Percentiles rank a stretch among this genome's conserved stretches.
Conservation (phyloP, 2,797 vertebrate species). For the Adrianichthys oophorus region DNA sequence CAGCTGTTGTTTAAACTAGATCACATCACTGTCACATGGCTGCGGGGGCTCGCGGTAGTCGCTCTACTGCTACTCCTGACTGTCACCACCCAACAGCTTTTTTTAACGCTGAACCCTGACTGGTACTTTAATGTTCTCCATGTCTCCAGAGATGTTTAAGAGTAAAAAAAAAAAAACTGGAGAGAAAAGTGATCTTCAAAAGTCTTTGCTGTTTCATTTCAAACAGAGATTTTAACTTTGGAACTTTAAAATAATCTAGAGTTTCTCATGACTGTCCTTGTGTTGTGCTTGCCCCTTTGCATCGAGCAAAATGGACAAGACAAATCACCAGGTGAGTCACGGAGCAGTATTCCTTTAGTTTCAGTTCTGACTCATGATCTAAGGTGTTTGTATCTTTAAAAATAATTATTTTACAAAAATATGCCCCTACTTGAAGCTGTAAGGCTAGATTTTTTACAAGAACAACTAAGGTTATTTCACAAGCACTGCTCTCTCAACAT, state of each 20-base stretch:
- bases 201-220: slow-evolving; percentile 35
- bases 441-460: too few species aligned
- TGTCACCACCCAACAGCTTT: slow-evolving; percentile 68
- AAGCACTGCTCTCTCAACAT: too few species aligned
- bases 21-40: slow-evolving; percentile 85
- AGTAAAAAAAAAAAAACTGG: slow-evolving; percentile 10
- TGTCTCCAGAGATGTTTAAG: slow-evolving; percentile 50
- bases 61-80: slow-evolving; percentile 74
- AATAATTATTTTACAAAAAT: slow-evolving; percentile 32
- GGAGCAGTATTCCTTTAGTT: slow-evolving; percentile 5
- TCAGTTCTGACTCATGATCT: slow-evolving; percentile 33
- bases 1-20: slow-evolving; percentile 96
- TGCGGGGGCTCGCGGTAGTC: slow-evolving; percentile 82
- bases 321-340: not conserved
- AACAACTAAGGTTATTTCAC: too few species aligned
- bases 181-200: slow-evolving; percentile 42
- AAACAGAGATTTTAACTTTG: too few species aligned
- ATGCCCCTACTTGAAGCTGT: slow-evolving; percentile 6
- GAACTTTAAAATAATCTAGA: too few species aligned
- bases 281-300: too few species aligned
- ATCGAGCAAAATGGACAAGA: too few species aligned
- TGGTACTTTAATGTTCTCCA: slow-evolving; percentile 66
- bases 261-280: too few species aligned
- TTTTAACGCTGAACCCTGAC: slow-evolving; percentile 69
- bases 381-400: slow-evolving; percentile 38